Percentiles rank a stretch among this genome's conserved stretches.
These are phyloP conservation scores for Zele albiditarsus DNA, from an alignment of 2,888 invertebrate species.

Conservation along the genomic window DNA sequence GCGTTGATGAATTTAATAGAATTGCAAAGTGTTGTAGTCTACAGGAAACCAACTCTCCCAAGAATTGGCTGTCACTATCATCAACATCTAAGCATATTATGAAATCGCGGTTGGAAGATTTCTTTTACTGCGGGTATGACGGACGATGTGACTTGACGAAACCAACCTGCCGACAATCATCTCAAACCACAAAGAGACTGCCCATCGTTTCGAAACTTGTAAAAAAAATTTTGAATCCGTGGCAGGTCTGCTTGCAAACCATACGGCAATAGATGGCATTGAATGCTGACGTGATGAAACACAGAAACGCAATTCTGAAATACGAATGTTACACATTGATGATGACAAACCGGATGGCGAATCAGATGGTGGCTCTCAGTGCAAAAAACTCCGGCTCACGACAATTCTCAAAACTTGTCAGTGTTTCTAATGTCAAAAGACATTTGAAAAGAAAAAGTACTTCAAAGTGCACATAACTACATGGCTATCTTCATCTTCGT, in stretches of 20 bases:
- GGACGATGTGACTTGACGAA: neutral
- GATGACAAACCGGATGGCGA: too few relatives aligned
- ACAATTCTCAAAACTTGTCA: constrained; percentile 40
- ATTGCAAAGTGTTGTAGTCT: too few relatives aligned
- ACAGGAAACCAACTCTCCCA: too few relatives aligned
- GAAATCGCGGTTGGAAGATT: constrained; percentile 23
- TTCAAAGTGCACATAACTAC: constrained; percentile 60
- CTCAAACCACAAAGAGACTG: constrained; percentile 10
- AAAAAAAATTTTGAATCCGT: constrained; percentile 52
- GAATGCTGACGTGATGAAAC: neutral
- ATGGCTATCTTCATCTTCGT: constrained; percentile 76
- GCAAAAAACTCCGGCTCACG: too few relatives aligned
- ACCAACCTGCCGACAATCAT: neutral
- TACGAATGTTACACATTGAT: too few relatives aligned
- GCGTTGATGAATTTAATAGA: too few relatives aligned
- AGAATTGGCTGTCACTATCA: too few relatives aligned
- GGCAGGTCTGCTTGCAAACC: constrained; percentile 52
- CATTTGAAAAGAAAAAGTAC: constrained; percentile 61
- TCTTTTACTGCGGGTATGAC: constrained; percentile 28
- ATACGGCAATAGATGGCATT: constrained; percentile 50
- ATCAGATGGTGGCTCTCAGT: neutral
- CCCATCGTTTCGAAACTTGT: constrained; percentile 55
- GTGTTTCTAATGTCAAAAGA: constrained; percentile 60
- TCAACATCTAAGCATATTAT: too few relatives aligned
- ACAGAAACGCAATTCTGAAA: neutral